Evolutionary conservation across 2,113 vertebrate genomes (phyloP).

Genomic region (Vanacampus margaritifer): DNA sequence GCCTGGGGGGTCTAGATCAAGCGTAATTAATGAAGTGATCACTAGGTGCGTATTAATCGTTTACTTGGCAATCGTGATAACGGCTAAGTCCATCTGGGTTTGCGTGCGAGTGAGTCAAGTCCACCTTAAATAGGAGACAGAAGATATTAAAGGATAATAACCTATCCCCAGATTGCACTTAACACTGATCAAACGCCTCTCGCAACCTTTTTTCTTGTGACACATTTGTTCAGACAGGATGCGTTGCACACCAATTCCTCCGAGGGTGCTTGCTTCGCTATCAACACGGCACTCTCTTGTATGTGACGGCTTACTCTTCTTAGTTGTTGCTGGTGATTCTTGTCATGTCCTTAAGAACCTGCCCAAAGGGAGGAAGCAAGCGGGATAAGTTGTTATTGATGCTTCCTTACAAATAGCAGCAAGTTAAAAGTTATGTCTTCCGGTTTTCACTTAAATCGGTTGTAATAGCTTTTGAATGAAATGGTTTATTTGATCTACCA

Average conservation of each 20-base stretch:
- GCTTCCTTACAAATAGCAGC: conserved; percentile 16
- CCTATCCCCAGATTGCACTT: conserved; percentile 29
- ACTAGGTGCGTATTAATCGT: not conserved
- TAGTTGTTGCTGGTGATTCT: not conserved
- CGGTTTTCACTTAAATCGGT: conserved; percentile 23
- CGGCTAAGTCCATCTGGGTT: conserved; percentile 6
- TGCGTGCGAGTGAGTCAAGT: conserved; percentile 1
- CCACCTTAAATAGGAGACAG: conserved; percentile 28
- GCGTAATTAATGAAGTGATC: not conserved
- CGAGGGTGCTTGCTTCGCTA: not conserved
- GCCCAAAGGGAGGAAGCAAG: not conserved
- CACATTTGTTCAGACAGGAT: conserved; percentile 19
- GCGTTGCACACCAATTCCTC: conserved; percentile 1
- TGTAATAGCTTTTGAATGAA: conserved; percentile 13
- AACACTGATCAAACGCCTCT: conserved; percentile 32
- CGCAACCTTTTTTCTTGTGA: conserved; percentile 2
- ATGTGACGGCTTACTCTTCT: not conserved
- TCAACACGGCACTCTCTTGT: not conserved
- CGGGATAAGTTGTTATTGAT: not conserved
- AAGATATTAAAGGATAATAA: conserved; percentile 38
- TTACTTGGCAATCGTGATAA: not conserved
- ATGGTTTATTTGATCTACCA: not conserved
- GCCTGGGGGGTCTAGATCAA: not conserved
- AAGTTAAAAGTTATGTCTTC: conserved; percentile 8
- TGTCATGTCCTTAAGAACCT: not conserved